These are phyloP conservation scores for Trogon melanurus DNA, from an alignment of 2,113 vertebrate species.

Conservation along the genomic window DNA sequence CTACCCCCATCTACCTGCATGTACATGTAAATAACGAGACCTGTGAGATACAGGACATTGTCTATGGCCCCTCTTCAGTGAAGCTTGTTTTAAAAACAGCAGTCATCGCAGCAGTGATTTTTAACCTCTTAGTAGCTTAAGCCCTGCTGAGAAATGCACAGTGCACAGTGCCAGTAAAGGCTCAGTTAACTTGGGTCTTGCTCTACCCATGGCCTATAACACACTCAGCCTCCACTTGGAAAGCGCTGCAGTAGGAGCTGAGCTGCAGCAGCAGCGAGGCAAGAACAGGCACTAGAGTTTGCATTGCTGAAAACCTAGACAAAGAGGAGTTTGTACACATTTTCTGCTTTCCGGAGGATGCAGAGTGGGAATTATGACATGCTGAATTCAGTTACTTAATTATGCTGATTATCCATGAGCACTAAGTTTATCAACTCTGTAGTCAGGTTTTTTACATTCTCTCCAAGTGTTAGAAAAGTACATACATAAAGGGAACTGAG, in stretches of 20 bases:
- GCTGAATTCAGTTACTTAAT: constrained; percentile 34
- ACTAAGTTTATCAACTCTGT: background rate
- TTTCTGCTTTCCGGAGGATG: constrained; percentile 8
- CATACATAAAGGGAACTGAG: background rate
- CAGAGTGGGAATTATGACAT: background rate
- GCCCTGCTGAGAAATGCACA: background rate
- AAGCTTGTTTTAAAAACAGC: background rate
- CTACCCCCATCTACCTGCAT: background rate
- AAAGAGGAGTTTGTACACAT: background rate
- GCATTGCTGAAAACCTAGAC: background rate
- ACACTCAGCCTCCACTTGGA: background rate
- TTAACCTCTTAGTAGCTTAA: background rate
- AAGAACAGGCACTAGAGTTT: background rate
- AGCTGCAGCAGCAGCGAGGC: background rate
- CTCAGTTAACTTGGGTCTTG: background rate
- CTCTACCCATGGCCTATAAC: background rate
- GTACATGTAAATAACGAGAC: background rate
- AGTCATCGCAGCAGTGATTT: background rate
- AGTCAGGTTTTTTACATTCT: background rate
- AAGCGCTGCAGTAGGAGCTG: background rate
- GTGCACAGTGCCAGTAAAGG: background rate
- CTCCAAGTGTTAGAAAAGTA: background rate
- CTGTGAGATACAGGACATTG: background rate
- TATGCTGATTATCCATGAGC: background rate
- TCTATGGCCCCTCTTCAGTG: background rate